phyloP scores from a whole-genome alignment of 2,888 invertebrate genomes.

The Heliconius charithonia region DNA sequence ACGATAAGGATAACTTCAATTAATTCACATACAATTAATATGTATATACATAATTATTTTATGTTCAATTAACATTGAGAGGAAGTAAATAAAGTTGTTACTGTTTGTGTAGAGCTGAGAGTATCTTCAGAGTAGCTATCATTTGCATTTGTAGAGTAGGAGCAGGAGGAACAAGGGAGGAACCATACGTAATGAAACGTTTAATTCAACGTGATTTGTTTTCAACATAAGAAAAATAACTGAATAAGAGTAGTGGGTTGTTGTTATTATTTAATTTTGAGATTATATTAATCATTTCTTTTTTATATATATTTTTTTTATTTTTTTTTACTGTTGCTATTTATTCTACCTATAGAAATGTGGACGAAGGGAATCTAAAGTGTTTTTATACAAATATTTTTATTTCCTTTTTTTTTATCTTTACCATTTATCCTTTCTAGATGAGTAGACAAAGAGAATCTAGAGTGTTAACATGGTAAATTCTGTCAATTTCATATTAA shows the following conservation, averaged over 20 bases:
- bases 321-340: neutral
- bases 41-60: neutral
- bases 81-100: neutral
- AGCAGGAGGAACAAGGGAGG: neutral
- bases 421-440: too few species aligned
- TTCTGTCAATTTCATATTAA: too few species aligned
- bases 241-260: neutral
- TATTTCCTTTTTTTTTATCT: too few species aligned
- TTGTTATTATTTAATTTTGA: neutral
- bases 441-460: too few species aligned
- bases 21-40: neutral
- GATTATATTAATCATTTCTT: neutral
- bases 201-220: neutral
- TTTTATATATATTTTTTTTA: neutral
- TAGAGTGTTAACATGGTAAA: too few species aligned
- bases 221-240: neutral
- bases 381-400: too few species aligned
- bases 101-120: neutral
- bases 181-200: neutral
- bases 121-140: slow-evolving; percentile 1
- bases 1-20: neutral
- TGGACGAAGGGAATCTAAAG: too few species aligned
- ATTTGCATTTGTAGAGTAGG: neutral
- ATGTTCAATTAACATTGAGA: neutral
- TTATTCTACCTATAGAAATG: too few species aligned